These are phyloP conservation scores for Cynoglossus semilaevis DNA, from an alignment of 2,113 vertebrate species.

Conservation along the genomic window DNA sequence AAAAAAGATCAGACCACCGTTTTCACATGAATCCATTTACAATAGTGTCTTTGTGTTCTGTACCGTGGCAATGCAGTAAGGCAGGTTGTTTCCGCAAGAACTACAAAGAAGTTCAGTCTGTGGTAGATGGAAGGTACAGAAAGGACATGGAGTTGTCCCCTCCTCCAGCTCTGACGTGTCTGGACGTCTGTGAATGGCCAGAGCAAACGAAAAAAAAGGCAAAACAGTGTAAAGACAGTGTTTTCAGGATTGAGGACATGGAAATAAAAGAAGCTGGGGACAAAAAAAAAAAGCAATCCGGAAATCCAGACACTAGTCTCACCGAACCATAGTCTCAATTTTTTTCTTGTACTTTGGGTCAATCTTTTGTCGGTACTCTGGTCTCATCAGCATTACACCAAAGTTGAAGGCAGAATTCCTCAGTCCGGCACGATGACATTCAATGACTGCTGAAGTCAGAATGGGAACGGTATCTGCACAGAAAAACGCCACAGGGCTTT, in stretches of 20 bases:
- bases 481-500: background rate
- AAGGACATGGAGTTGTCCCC: constrained; percentile 85
- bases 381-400: constrained; percentile 94
- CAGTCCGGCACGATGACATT: constrained; percentile 91
- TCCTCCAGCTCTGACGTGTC: constrained; percentile 88
- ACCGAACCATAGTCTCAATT: constrained; percentile 95
- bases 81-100: constrained; percentile 92
- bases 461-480: constrained; percentile 90
- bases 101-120: constrained; percentile 90
- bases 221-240: background rate
- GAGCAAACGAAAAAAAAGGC: no score
- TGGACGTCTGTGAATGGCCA: constrained; percentile 74
- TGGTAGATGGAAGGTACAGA: constrained; percentile 85
- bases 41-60: background rate
- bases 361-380: constrained; percentile 90
- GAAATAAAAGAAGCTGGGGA: background rate
- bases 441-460: constrained; percentile 92
- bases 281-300: no score
- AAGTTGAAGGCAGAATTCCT: constrained; percentile 93
- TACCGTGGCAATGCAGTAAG: constrained; percentile 94
- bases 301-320: constrained; percentile 18
- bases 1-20: background rate
- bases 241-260: background rate
- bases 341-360: constrained; percentile 92
- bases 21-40: background rate